Conservation (phyloP, 1,140 invertebrate species). For the Drosophila mauritiana region DNA sequence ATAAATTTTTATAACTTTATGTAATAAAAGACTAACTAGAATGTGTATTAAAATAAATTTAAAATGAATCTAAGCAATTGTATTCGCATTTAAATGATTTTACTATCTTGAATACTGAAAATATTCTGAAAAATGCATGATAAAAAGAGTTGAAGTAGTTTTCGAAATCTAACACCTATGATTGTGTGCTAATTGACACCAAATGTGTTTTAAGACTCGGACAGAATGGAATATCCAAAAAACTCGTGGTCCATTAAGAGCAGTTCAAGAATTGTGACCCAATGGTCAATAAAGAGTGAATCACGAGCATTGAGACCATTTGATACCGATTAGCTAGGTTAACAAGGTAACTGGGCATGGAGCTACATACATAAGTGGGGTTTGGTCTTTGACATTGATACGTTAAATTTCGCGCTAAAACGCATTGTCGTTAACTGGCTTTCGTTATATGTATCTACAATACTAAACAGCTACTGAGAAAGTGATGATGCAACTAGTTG, state of each 20-base stretch:
- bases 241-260: neutral
- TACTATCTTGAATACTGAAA: too few species aligned
- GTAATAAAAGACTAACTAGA: too few species aligned
- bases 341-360: neutral
- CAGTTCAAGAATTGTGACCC: too few species aligned
- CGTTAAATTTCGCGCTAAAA: slow-evolving; percentile 30
- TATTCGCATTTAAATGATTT: too few species aligned
- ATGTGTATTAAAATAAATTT: too few species aligned
- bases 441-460: neutral
- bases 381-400: slow-evolving; percentile 16
- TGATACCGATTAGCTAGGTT: slow-evolving; percentile 4
- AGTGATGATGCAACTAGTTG: slow-evolving; percentile 46
- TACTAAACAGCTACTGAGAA: slow-evolving; percentile 5
- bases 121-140: too few species aligned
- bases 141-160: too few species aligned
- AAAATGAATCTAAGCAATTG: too few species aligned
- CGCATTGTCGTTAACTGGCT: slow-evolving; percentile 25
- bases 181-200: too few species aligned
- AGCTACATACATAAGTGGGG: neutral
- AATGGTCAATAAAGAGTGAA: neutral
- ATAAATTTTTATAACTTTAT: too few species aligned
- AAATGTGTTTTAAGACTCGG: neutral
- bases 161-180: too few species aligned
- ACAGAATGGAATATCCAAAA: neutral
- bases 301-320: neutral